A percentile compares a stretch with the other conserved stretches of the same genome.
Evolutionary conservation across 1,140 invertebrate species (phyloP).

Genomic region (Heliconius hermathena): DNA sequence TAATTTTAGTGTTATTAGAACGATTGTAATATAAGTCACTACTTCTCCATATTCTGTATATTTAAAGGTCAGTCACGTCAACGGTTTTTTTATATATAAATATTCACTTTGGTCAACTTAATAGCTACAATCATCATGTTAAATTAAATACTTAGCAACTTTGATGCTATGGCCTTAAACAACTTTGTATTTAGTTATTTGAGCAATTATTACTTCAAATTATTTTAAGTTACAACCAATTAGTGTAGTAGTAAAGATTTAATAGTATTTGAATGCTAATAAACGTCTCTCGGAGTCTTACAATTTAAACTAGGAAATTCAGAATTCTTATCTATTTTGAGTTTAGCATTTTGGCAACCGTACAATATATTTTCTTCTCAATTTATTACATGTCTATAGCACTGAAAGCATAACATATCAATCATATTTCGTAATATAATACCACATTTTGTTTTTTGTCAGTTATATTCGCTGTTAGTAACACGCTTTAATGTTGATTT

Average conservation of each 20-base stretch:
- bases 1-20: no score
- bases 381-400: neutral
- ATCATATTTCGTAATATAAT: neutral
- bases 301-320: neutral
- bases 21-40: no score
- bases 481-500: neutral
- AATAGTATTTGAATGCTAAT: neutral
- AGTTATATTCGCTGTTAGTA: neutral
- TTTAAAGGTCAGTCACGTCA: no score
- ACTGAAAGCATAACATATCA: slow-evolving; percentile 5
- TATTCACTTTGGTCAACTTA: no score
- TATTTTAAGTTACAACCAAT: no score
- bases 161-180: no score
- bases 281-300: neutral
- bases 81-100: no score
- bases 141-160: no score
- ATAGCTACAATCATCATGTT: no score
- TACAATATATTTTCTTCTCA: neutral
- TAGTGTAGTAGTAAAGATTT: neutral
- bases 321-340: neutral
- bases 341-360: neutral
- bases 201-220: no score
- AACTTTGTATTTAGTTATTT: no score
- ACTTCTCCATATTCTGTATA: no score
- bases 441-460: neutral